Conservation (phyloP, 2,888 invertebrate species). For the Mimas tiliae region DNA sequence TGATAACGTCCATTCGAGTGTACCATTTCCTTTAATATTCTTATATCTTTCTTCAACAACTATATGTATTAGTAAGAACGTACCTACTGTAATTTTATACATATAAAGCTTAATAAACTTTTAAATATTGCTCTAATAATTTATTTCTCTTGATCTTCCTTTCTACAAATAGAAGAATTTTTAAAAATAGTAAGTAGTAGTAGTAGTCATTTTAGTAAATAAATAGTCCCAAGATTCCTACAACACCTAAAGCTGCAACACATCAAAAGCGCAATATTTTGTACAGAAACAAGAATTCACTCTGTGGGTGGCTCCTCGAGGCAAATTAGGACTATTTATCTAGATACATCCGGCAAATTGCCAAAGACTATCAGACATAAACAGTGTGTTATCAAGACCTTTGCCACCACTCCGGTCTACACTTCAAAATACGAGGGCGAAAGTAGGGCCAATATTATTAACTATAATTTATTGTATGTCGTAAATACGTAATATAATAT, state of each 20-base stretch:
- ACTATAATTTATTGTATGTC: conserved; percentile 51
- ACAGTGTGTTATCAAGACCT: conserved; percentile 69
- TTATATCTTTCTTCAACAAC: background rate
- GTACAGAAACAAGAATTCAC: conserved; percentile 26
- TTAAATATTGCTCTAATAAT: too few species aligned
- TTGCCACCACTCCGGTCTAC: conserved; percentile 56
- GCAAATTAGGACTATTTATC: conserved; percentile 56
- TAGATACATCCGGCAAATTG: conserved; percentile 74
- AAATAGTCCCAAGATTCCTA: too few species aligned
- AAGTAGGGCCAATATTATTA: conserved; percentile 57
- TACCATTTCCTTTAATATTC: conserved; percentile 51
- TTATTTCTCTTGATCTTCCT: too few species aligned
- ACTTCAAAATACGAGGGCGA: conserved; percentile 59
- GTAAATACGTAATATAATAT: conserved; percentile 35
- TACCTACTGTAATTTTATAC: too few species aligned
- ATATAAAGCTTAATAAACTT: background rate
- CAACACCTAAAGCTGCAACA: background rate
- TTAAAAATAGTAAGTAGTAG: too few species aligned
- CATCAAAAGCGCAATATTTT: conserved; percentile 24
- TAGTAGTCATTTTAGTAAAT: too few species aligned
- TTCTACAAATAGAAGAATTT: too few species aligned
- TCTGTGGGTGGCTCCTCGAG: conserved; percentile 48
- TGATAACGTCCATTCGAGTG: conserved; percentile 53
- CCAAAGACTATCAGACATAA: conserved; percentile 62
- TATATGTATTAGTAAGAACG: background rate